These are phyloP conservation scores for Nesidiocoris tenuis DNA, from an alignment of 2,888 invertebrate species.

Conservation along the genomic window DNA sequence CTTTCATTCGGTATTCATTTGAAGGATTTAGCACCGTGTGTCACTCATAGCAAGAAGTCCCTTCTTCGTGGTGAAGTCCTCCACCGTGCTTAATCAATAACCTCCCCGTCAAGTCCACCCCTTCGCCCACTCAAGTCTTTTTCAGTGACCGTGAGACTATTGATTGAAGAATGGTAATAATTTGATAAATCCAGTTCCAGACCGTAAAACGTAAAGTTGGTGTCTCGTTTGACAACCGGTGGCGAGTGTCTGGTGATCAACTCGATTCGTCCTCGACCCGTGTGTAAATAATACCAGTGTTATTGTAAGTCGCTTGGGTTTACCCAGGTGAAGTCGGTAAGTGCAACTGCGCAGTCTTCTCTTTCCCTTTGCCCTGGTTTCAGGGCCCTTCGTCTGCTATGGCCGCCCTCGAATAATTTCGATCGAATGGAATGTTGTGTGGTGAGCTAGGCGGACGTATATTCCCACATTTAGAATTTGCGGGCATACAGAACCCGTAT, in stretches of 20 bases:
- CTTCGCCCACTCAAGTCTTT: slow-evolving; percentile 4
- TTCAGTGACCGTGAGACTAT: slow-evolving; percentile 35
- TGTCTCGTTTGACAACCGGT: too few relatives aligned
- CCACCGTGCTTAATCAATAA: slow-evolving; percentile 22
- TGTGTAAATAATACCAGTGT: too few relatives aligned
- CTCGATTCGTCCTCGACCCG: too few relatives aligned
- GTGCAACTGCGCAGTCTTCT: too few relatives aligned
- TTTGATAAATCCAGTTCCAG: slow-evolving; percentile 22
- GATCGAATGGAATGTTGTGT: slow-evolving; percentile 57
- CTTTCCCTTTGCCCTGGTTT: too few relatives aligned
- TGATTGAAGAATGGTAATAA: slow-evolving; percentile 29
- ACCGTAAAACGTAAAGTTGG: background rate
- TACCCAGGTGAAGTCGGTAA: too few relatives aligned
- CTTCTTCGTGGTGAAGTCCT: background rate
- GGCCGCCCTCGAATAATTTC: slow-evolving; percentile 17
- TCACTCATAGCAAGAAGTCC: background rate
- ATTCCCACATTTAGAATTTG: slow-evolving; percentile 54
- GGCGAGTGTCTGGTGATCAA: too few relatives aligned
- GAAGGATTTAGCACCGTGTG: too few relatives aligned
- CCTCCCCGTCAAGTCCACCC: slow-evolving; percentile 21
- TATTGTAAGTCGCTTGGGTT: too few relatives aligned
- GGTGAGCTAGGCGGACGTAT: slow-evolving; percentile 57
- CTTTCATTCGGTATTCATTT: background rate
- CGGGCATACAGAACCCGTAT: slow-evolving; percentile 59
- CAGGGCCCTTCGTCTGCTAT: slow-evolving; percentile 1